Conservation (phyloP, 2,797 vertebrate genomes). For the Arremon aurantiirostris region DNA sequence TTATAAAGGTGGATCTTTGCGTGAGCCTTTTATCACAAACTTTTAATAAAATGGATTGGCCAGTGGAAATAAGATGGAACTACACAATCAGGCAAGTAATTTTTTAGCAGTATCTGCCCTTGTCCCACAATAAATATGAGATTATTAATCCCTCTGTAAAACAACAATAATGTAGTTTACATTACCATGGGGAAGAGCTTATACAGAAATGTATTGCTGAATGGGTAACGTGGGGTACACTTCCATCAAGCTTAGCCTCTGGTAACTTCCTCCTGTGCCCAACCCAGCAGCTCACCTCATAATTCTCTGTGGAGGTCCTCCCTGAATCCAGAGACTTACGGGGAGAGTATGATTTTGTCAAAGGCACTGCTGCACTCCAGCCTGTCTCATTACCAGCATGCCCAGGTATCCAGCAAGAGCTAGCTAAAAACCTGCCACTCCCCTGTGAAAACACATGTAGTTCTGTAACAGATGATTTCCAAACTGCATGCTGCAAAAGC, state of each 20-base stretch:
- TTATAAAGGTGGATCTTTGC: not conserved
- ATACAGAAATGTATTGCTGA: rapidly evolving
- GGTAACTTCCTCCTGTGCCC: not conserved
- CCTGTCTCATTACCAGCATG: not conserved
- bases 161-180: not conserved
- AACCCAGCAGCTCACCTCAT: not conserved
- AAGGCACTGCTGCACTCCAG: not conserved
- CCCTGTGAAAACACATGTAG: not conserved
- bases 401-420: not conserved
- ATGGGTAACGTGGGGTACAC: not conserved
- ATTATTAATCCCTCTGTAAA: not conserved
- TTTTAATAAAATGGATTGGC: not conserved
- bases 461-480: not conserved
- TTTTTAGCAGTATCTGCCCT: not conserved
- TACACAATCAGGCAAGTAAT: not conserved
- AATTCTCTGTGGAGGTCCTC: not conserved
- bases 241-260: not conserved
- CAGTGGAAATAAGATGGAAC: not conserved
- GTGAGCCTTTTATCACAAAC: not conserved
- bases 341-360: not conserved
- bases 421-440: not conserved
- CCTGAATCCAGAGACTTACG: not conserved
- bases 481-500: not conserved
- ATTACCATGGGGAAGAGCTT: not conserved
- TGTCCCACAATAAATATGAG: not conserved